Percentiles rank a stretch among this genome's conserved stretches.
Conservation (phyloP, 2,113 vertebrate species). For the Bothrops jararaca region DNA sequence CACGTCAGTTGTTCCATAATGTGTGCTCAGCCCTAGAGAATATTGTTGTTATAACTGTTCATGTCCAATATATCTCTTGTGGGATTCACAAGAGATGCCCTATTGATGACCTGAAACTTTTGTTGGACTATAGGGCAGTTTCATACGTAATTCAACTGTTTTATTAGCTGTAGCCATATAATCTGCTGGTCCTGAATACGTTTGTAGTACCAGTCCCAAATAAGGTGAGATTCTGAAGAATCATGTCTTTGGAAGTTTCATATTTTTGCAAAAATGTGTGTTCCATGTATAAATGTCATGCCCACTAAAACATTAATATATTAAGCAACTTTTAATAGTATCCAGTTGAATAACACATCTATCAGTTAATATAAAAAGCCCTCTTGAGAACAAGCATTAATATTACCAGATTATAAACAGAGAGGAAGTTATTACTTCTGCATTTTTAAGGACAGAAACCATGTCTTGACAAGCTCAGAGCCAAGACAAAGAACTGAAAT, state of each 20-base stretch:
- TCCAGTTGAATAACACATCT: constrained; percentile 4
- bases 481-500: not conserved
- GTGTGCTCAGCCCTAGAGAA: not conserved
- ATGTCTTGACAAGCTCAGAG: constrained; percentile 44
- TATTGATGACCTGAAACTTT: not conserved
- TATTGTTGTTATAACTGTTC: not conserved
- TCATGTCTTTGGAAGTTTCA: not conserved
- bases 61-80: not conserved
- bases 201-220: not conserved
- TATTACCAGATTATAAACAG: constrained; percentile 28
- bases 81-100: not conserved
- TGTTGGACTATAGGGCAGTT: not conserved
- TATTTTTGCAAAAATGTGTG: not conserved
- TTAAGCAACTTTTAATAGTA: constrained; percentile 27
- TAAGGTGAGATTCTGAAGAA: not conserved
- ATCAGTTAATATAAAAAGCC: constrained; percentile 4
- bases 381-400: constrained; percentile 25
- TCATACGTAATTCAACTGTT: not conserved
- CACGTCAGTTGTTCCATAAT: not conserved
- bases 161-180: not conserved
- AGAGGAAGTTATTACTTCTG: constrained; percentile 63
- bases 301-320: not conserved
- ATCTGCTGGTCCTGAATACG: not conserved
- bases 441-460: constrained; percentile 51
- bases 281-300: not conserved